Percentiles rank a stretch among this genome's conserved stretches.
Conservation (phyloP, 2,888 invertebrate species). For the Nomada ferruginata region DNA sequence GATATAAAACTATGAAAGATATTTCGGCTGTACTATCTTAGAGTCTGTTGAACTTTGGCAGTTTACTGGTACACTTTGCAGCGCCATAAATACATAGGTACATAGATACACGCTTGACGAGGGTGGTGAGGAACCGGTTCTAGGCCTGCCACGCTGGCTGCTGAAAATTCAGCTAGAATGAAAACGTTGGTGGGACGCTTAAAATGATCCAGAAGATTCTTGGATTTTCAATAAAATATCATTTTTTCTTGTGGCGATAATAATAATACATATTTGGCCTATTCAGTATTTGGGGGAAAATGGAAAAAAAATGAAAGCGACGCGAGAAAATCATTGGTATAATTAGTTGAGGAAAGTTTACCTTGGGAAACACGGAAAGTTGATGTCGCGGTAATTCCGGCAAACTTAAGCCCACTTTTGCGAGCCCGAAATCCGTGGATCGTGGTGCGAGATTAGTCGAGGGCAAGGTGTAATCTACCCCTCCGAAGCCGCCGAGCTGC, state of each 20-base stretch:
- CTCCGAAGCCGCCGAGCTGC: constrained; percentile 76
- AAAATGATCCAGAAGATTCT: too few species aligned
- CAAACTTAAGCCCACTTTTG: constrained; percentile 74
- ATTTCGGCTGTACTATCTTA: constrained; percentile 18
- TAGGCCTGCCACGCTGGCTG: constrained; percentile 54
- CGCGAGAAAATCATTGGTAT: neutral
- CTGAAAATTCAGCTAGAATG: constrained; percentile 67
- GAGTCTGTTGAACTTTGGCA: constrained; percentile 48
- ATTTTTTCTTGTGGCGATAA: too few species aligned
- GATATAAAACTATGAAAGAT: constrained; percentile 1
- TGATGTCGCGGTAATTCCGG: constrained; percentile 72
- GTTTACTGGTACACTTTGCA: constrained; percentile 25
- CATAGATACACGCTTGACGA: neutral
- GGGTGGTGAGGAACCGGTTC: neutral
- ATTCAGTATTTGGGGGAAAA: too few species aligned
- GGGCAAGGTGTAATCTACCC: constrained; percentile 76
- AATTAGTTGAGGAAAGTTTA: constrained; percentile 63
- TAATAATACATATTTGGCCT: too few species aligned
- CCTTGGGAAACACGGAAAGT: constrained; percentile 73
- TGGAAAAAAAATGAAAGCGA: too few species aligned
- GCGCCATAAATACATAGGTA: neutral
- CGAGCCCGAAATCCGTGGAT: constrained; percentile 68
- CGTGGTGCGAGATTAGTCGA: constrained; percentile 70
- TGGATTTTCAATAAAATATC: too few species aligned
- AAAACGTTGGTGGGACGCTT: neutral